These are phyloP conservation scores for Carpatolechia fugitivella DNA, from an alignment of 2,888 invertebrate species.

Conservation along the genomic window DNA sequence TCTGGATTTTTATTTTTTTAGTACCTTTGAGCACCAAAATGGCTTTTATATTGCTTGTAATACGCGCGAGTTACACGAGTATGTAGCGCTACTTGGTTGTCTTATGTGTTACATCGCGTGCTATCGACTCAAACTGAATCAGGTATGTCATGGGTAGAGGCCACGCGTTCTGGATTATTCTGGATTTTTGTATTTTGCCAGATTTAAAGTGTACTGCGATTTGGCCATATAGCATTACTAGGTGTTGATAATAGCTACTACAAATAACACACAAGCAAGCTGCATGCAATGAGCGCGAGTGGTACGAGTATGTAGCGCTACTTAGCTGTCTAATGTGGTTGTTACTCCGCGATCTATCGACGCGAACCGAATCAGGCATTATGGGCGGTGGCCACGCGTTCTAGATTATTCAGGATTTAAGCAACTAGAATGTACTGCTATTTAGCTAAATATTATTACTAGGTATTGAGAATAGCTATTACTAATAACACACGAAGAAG, in stretches of 20 bases:
- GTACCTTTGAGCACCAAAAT: too few species aligned
- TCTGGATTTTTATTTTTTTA: neutral
- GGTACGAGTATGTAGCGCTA: neutral
- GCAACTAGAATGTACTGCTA: too few species aligned
- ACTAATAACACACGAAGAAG: neutral
- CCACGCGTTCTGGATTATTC: neutral
- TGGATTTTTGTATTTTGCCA: too few species aligned
- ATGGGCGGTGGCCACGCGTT: constrained; percentile 2
- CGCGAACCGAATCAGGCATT: constrained; percentile 15
- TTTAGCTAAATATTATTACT: too few species aligned
- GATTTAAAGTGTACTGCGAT: too few species aligned
- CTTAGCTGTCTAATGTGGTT: neutral
- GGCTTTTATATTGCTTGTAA: too few species aligned
- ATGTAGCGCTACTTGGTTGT: neutral
- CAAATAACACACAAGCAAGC: neutral
- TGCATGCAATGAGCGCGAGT: too few species aligned
- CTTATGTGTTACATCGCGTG: constrained; percentile 16
- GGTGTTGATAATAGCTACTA: neutral
- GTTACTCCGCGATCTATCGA: constrained; percentile 18
- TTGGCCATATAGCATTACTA: too few species aligned
- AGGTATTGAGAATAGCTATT: neutral
- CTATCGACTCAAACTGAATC: constrained; percentile 17
- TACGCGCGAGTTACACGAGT: too few species aligned
- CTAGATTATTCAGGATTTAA: neutral
- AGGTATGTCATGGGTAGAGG: constrained; percentile 3